Conservation (phyloP, 1,140 invertebrate species). For the Drosophila ironensis region DNA sequence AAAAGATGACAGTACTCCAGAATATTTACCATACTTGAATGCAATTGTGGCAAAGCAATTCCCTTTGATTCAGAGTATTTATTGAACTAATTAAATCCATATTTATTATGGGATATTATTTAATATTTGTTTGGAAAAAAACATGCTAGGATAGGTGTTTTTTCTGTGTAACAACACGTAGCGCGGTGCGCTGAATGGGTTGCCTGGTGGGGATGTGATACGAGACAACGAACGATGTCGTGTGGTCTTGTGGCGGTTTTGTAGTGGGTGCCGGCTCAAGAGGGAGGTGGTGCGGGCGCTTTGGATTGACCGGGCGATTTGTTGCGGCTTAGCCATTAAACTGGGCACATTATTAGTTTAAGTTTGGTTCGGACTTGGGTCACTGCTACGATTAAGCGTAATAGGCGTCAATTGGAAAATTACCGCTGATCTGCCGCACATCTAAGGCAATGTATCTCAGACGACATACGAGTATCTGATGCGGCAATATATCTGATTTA, state of each 20-base stretch:
- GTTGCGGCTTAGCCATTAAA: slow-evolving; percentile 77
- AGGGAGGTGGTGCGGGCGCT: not conserved
- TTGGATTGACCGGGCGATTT: slow-evolving; percentile 56
- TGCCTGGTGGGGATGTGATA: slow-evolving; percentile 5
- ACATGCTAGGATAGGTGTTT: not conserved
- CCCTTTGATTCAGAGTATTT: not conserved
- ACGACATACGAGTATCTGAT: slow-evolving; percentile 7
- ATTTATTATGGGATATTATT: not conserved
- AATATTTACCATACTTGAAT: too few species aligned
- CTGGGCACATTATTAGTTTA: slow-evolving; percentile 78
- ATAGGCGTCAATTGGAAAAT: slow-evolving; percentile 79
- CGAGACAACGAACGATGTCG: slow-evolving; percentile 35
- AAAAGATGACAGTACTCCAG: too few species aligned
- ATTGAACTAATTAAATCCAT: not conserved
- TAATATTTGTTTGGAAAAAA: not conserved
- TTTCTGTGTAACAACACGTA: not conserved
- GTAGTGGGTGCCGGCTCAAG: slow-evolving; percentile 29
- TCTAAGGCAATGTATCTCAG: slow-evolving; percentile 9
- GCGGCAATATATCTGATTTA: not conserved
- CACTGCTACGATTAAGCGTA: slow-evolving; percentile 78
- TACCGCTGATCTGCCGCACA: slow-evolving; percentile 67
- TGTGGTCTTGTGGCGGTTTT: slow-evolving; percentile 58
- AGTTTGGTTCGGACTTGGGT: slow-evolving; percentile 75
- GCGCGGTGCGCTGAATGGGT: not conserved
- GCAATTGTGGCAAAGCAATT: too few species aligned